phyloP scores from a whole-genome alignment of 2,113 vertebrate species.

The Anser cygnoides region DNA sequence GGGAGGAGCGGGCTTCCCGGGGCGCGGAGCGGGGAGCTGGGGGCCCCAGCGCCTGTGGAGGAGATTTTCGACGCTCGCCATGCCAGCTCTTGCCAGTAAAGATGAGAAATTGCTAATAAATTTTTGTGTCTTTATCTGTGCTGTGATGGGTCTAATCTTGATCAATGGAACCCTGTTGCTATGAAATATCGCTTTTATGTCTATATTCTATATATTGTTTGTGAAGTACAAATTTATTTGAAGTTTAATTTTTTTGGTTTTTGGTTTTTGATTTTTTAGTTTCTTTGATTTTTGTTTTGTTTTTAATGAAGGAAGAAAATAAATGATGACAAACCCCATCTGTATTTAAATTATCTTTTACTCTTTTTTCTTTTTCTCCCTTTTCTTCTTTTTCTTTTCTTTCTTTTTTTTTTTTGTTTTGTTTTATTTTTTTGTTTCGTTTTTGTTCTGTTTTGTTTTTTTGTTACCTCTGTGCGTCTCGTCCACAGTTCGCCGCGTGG shows the following conservation, averaged over 20 bases:
- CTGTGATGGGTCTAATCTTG: constrained; percentile 97
- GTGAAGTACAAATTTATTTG: constrained; percentile 92
- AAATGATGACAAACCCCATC: constrained; percentile 63
- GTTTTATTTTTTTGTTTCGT: constrained; percentile 24
- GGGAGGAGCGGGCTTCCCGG: neutral
- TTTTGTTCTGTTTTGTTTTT: constrained; percentile 61
- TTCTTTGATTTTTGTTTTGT: constrained; percentile 16
- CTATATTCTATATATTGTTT: constrained; percentile 93
- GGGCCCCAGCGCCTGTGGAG: constrained; percentile 26
- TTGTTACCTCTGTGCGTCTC: constrained; percentile 85
- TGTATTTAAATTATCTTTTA: constrained; percentile 79
- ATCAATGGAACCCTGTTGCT: constrained; percentile 98
- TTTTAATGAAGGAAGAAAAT: constrained; percentile 66
- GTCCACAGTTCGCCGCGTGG: constrained; percentile 94
- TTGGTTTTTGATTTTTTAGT: constrained; percentile 74
- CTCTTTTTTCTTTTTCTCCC: constrained; percentile 76
- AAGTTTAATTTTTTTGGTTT: constrained; percentile 72
- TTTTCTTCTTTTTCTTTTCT: constrained; percentile 39
- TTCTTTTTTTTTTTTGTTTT: neutral
- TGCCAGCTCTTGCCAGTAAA: constrained; percentile 79
- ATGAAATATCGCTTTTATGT: constrained; percentile 97
- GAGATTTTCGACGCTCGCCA: neutral
- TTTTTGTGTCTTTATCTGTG: constrained; percentile 99
- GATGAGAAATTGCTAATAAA: constrained; percentile 99
- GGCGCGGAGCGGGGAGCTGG: constrained; percentile 1